phyloP scores from a whole-genome alignment of 2,797 vertebrate species.

The Amniataba percoides region DNA sequence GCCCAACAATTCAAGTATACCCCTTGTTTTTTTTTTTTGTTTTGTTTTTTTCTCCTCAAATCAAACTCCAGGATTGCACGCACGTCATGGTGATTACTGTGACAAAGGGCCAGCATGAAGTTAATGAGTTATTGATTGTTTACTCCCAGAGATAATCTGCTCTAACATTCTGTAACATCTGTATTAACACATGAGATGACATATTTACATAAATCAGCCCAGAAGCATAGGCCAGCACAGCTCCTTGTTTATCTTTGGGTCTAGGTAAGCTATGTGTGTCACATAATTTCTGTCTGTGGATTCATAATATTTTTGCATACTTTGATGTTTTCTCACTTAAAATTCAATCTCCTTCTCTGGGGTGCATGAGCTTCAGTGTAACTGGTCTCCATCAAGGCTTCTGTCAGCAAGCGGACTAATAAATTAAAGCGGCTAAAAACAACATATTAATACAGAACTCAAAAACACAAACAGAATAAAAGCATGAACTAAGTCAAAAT shows the following conservation, averaged over 20 bases:
- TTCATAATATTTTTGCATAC: constrained; percentile 49
- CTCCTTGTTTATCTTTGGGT: constrained; percentile 63
- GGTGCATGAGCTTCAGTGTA: constrained; percentile 54
- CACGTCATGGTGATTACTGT: constrained; percentile 55
- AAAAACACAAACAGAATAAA: constrained; percentile 72
- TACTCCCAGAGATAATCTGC: constrained; percentile 68
- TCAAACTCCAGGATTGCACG: constrained; percentile 62
- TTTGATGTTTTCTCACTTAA: constrained; percentile 62
- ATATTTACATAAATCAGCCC: constrained; percentile 66
- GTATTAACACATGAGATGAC: constrained; percentile 66
- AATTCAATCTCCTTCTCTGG: constrained; percentile 53
- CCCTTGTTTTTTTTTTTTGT: constrained; percentile 27
- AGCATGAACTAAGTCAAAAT: constrained; percentile 70
- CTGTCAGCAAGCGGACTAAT: constrained; percentile 79
- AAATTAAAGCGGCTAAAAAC: constrained; percentile 83
- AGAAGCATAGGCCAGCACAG: constrained; percentile 42
- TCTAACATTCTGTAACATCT: constrained; percentile 67
- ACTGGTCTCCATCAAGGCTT: constrained; percentile 73
- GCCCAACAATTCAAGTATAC: constrained; percentile 73
- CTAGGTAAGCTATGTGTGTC: constrained; percentile 46
- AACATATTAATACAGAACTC: constrained; percentile 74
- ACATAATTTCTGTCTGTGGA: constrained; percentile 49
- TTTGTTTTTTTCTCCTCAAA: constrained; percentile 35
- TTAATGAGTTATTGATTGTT: constrained; percentile 79
- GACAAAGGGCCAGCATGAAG: constrained; percentile 64